A percentile compares a stretch with the other conserved stretches of the same genome.
These are phyloP conservation scores for Hydriomena furcata DNA, from an alignment of 2,888 invertebrate genomes.

Conservation along the genomic window DNA sequence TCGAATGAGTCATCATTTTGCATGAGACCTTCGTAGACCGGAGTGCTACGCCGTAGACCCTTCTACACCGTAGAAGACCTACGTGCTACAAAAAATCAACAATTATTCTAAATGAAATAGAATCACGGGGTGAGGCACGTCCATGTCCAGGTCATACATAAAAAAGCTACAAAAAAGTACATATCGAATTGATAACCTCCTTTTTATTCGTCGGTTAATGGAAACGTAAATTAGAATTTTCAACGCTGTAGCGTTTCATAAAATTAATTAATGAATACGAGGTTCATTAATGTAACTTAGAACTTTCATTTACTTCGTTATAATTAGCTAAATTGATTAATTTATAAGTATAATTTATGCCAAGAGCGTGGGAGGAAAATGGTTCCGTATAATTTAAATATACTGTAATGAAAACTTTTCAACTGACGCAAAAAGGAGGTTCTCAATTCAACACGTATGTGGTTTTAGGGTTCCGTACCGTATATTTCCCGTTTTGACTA, in stretches of 20 bases:
- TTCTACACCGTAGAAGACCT: not conserved
- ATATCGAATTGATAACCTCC: too few species aligned
- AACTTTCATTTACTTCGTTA: slow-evolving; percentile 9
- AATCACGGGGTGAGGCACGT: too few species aligned
- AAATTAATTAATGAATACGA: slow-evolving; percentile 19
- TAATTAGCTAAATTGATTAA: slow-evolving; percentile 7
- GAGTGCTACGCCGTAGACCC: not conserved
- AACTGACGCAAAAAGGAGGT: too few species aligned
- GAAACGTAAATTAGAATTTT: slow-evolving; percentile 4
- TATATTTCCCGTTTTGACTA: too few species aligned
- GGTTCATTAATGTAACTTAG: slow-evolving; percentile 5
- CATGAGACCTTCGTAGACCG: not conserved
- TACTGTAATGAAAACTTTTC: too few species aligned
- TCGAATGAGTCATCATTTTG: not conserved
- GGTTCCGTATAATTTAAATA: slow-evolving; percentile 4
- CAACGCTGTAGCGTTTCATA: not conserved
- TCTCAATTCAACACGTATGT: too few species aligned
- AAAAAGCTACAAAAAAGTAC: too few species aligned
- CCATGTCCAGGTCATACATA: too few species aligned
- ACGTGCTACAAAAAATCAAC: too few species aligned
- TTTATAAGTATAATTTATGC: not conserved
- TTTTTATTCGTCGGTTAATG: too few species aligned
- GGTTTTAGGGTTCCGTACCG: too few species aligned
- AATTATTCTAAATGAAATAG: too few species aligned
- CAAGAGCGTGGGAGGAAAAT: not conserved